Conservation (phyloP, 1,140 invertebrate genomes). For the Drosophila miranda region DNA sequence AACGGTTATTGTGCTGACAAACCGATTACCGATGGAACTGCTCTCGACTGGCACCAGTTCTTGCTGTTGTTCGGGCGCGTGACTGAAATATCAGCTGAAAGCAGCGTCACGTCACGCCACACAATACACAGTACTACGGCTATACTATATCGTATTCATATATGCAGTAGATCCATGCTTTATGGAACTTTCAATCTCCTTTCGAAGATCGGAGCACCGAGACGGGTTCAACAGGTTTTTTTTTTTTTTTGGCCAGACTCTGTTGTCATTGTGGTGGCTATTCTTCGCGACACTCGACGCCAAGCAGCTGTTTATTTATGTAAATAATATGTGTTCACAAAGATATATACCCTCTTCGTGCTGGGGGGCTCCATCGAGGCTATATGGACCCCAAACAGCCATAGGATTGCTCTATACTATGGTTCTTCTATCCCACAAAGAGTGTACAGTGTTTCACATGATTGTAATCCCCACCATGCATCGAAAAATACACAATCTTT, state of each 20-base stretch:
- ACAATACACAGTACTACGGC: not conserved
- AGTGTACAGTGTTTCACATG: too few relatives aligned
- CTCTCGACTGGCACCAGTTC: slow-evolving; percentile 3
- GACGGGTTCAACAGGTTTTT: slow-evolving; percentile 69
- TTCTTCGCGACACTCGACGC: slow-evolving; percentile 2
- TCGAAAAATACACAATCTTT: not conserved
- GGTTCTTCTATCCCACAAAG: too few relatives aligned
- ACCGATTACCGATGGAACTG: not conserved
- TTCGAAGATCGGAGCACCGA: slow-evolving; percentile 20
- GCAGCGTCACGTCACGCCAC: slow-evolving; percentile 11
- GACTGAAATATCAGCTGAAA: slow-evolving; percentile 39
- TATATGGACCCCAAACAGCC: too few relatives aligned
- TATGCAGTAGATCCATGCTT: too few relatives aligned
- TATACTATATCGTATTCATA: too few relatives aligned
- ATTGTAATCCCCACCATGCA: not conserved
- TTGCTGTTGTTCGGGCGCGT: slow-evolving; percentile 1
- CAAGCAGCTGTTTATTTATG: slow-evolving; percentile 48
- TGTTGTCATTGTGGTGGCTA: slow-evolving; percentile 35
- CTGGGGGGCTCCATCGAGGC: too few relatives aligned
- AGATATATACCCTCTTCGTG: too few relatives aligned
- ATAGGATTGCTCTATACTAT: too few relatives aligned
- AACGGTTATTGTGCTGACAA: not conserved
- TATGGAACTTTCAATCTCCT: slow-evolving; percentile 38
- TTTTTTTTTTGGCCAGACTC: slow-evolving; percentile 28
- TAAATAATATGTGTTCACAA: slow-evolving; percentile 16